These are phyloP conservation scores for Leptopilina boulardi DNA, from an alignment of 1,140 invertebrate genomes.

Conservation along the genomic window DNA sequence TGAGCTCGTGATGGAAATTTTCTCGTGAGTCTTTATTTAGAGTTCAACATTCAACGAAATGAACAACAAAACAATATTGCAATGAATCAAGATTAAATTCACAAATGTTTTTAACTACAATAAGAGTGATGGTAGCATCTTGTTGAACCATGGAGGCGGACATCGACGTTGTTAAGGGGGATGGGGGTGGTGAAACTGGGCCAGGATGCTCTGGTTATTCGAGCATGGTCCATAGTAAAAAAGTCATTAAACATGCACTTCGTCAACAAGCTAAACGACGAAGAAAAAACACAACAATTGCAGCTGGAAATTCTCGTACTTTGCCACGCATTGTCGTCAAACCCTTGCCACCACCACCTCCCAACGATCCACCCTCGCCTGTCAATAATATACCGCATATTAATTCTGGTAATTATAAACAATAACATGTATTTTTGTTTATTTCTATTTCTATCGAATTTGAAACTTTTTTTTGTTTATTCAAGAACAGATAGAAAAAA, in stretches of 20 bases:
- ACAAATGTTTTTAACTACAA: background rate
- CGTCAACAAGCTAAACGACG: constrained; percentile 87
- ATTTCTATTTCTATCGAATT: background rate
- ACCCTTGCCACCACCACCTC: constrained; percentile 79
- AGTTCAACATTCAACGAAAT: background rate
- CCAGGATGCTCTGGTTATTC: constrained; percentile 69
- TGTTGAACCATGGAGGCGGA: constrained; percentile 51
- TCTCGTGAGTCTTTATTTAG: background rate
- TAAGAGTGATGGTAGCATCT: constrained; percentile 31
- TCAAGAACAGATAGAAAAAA: background rate
- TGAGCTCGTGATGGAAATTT: constrained; percentile 10
- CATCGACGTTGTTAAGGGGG: constrained; percentile 60
- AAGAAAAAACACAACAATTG: constrained; percentile 85
- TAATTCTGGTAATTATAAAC: constrained; percentile 60
- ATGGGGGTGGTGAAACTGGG: constrained; percentile 65
- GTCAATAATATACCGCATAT: constrained; percentile 65
- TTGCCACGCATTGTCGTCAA: constrained; percentile 84
- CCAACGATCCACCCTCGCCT: constrained; percentile 66
- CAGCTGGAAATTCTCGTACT: constrained; percentile 81
- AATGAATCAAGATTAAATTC: background rate
- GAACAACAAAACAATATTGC: background rate
- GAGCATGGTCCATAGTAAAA: constrained; percentile 76
- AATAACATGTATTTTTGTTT: constrained; percentile 2
- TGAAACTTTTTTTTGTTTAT: background rate
- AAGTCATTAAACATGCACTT: constrained; percentile 83